Percentiles rank a stretch among this genome's conserved stretches.
These are phyloP conservation scores for Probosciger aterrimus DNA, from an alignment of 2,113 vertebrate species.

Conservation along the genomic window DNA sequence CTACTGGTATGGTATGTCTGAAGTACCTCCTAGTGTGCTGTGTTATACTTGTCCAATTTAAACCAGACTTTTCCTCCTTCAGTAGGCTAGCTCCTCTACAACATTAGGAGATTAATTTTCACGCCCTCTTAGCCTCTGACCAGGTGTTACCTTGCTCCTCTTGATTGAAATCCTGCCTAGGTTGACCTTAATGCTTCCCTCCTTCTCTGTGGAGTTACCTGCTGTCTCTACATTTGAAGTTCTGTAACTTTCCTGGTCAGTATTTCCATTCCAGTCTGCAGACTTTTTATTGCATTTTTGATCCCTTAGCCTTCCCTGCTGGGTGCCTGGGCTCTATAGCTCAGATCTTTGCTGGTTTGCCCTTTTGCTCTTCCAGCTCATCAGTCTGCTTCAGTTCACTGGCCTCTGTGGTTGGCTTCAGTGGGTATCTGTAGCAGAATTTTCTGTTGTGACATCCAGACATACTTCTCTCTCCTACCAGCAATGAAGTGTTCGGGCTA, in stretches of 20 bases:
- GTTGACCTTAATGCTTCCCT: not conserved
- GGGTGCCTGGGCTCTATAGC: not conserved
- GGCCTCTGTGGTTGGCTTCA: not conserved
- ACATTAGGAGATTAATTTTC: not conserved
- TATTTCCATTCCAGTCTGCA: not conserved
- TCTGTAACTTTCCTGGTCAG: not conserved
- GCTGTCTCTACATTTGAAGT: not conserved
- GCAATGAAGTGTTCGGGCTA: not conserved
- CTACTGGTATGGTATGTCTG: not conserved
- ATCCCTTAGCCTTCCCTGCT: not conserved
- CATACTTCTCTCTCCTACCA: not conserved
- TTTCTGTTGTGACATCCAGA: not conserved
- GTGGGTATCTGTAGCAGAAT: not conserved
- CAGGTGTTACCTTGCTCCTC: not conserved
- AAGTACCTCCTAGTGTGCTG: not conserved
- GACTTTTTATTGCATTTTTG: conserved; percentile 4
- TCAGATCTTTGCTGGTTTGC: not conserved
- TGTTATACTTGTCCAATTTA: not conserved
- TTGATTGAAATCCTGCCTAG: not conserved
- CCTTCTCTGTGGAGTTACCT: not conserved
- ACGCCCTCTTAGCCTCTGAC: not conserved
- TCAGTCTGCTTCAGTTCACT: not conserved
- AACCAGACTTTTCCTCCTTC: not conserved
- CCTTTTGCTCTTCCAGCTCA: not conserved
- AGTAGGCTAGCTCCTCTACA: not conserved